Conservation (phyloP, 2,113 vertebrate species). For the Accipiter virgatus region DNA sequence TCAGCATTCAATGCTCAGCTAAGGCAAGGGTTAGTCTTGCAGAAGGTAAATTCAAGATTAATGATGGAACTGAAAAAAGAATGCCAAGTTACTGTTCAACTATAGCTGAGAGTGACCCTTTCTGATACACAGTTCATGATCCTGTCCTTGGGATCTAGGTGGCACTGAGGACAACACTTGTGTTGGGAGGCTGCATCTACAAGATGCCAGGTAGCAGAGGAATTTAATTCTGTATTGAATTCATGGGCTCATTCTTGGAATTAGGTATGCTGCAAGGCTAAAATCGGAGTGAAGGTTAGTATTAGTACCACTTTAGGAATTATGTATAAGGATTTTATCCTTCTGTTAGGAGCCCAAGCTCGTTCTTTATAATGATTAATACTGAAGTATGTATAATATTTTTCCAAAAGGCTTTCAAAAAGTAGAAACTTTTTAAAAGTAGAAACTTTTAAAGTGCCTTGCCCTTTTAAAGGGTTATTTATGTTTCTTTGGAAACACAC, state of each 20-base stretch:
- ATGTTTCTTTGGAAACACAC: not conserved
- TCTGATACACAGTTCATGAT: not conserved
- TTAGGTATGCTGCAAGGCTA: not conserved
- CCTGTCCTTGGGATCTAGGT: not conserved
- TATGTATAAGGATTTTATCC: not conserved
- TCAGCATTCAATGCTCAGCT: not conserved
- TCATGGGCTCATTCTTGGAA: not conserved
- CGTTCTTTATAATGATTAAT: not conserved
- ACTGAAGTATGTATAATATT: not conserved
- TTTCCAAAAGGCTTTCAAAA: not conserved
- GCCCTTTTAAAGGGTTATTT: not conserved
- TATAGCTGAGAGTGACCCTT: not conserved
- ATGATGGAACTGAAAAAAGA: not conserved
- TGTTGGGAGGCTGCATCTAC: not conserved
- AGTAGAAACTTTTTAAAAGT: not conserved
- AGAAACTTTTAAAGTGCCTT: not conserved
- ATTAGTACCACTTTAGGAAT: not conserved
- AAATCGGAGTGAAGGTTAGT: not conserved
- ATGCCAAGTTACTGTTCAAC: not conserved
- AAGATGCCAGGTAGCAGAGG: not conserved
- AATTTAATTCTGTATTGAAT: not conserved
- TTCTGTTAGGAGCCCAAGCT: not conserved
- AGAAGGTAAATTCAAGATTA: not conserved
- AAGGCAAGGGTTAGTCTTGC: not conserved
- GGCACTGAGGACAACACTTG: not conserved